Evolutionary conservation across 2,797 vertebrate species (phyloP), one percentile per base, ranked within the genome.

Genomic region (Chloroceryle inda): DNA sequence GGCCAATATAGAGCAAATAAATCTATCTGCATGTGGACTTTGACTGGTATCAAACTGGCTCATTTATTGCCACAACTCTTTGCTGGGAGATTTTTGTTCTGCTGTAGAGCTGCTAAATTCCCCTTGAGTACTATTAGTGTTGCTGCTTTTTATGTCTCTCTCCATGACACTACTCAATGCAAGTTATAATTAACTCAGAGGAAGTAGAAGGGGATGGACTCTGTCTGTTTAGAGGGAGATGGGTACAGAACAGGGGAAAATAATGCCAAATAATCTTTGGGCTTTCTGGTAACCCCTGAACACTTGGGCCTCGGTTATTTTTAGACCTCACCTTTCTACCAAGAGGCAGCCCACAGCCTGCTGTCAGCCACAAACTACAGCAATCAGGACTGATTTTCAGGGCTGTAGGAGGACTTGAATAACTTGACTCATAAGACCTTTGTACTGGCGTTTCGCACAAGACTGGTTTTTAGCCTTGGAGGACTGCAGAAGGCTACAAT

Each of bases 41-140:
- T 56, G 90, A 92, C 96, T 96, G 92, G 94, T 96, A 95, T 97
- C 96, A 97, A 96, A 97, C 96, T 96, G 96, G 77, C 90, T 97
- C 94, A 89, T 96, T 97, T 97, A 97, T 93, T 97, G 96, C 93
- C 94, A 96, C 93, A 96, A 95, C 83, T 94, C 96, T 96, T 96
- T 90, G 64, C 96, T 96, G 93, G 95, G 96, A 95, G 94, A 96
- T 94, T 97, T 97, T 96, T 96, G 96, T 95, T 96, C 96, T 96
- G 96, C 96, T 96, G 92, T 95, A 96, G 94, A 97, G 92, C 94
- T 94, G 71, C 73, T 96, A 95, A 89, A 74, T 96, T 95, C 88
- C 85, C 77, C 92, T 87, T 33, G 83, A 84, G 75, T 69, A 75
- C 93, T 94, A 91, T 94, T 96, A 91, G 94, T 86, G 90, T 93